Evolutionary conservation across 2,797 vertebrate species (phyloP), one percentile per base, ranked within the genome.

Genomic region (Schizopygopsis pylzovi): DNA sequence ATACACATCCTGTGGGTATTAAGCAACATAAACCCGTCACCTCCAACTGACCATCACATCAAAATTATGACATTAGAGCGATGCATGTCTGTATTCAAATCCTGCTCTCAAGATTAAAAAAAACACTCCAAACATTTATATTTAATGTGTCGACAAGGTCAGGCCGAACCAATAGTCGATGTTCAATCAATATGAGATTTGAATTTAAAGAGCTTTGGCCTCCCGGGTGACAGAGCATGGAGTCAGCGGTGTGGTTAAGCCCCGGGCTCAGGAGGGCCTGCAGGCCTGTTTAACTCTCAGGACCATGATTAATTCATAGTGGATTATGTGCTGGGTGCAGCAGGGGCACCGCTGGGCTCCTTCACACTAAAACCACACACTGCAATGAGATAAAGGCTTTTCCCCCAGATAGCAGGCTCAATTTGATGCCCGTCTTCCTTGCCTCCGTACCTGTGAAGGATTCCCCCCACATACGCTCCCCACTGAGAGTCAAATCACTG

Each of bases 241-340:
- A 92, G 90, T 93, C 92, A 91, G 92, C 90, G 89, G 73, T 56
- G 89, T 88, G 92, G 92, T 91, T 94, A 94, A 95, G 92, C 93
- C 92, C 88, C 63, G 82, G 92, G 93, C 93, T 93, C 92, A 92
- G 91, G 92, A 92, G 87, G 93, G 91, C 88, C 87, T 81, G 87
- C 91, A 92, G 94, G 94, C 91, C 93, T 95, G 94, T 94, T 95
- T 95, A 95, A 94, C 94, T 94, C 95, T 91, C 91, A 94, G 93
- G 90, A 92, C 94, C 93, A 95, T 95, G 95, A 95, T 95, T 95
- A 94, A 96, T 96, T 95, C 95, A 95, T 95, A 92, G 92, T 94
- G 95, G 94, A 96, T 96, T 96, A 95, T 91, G 93, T 92, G 93
- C 91, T 93, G 92, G 91, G 93, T 91, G 93, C 92, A 86, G 89